These are phyloP conservation scores for Beris chalybata DNA, from an alignment of 2,888 invertebrate genomes.

Conservation along the genomic window DNA sequence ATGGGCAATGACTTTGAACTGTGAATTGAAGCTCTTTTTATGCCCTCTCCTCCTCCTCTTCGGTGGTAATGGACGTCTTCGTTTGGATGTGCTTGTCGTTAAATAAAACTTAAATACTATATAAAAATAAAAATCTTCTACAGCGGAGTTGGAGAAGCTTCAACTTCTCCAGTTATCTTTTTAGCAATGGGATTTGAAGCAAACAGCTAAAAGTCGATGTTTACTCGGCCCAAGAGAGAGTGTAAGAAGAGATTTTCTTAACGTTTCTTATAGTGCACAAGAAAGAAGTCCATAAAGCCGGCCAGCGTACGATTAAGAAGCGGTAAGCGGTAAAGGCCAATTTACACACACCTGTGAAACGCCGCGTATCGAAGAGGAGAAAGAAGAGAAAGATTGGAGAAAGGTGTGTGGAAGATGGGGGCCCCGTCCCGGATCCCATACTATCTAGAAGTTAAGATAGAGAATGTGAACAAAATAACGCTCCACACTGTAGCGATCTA, in stretches of 20 bases:
- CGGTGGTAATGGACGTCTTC: slow-evolving; percentile 12
- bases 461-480: background rate
- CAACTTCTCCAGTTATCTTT: slow-evolving; percentile 26
- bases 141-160: slow-evolving; percentile 23
- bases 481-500: no score
- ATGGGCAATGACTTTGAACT: slow-evolving; percentile 59
- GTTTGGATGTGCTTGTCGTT: slow-evolving; percentile 5
- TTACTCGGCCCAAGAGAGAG: no score
- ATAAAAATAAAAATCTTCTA: slow-evolving; percentile 24
- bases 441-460: background rate
- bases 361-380: background rate
- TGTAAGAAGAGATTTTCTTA: no score
- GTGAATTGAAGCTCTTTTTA: slow-evolving; percentile 56
- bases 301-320: no score
- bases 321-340: no score
- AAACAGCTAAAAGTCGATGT: background rate
- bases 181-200: background rate
- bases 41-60: slow-evolving; percentile 48
- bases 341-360: no score
- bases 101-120: slow-evolving; percentile 14
- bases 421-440: background rate
- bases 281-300: no score
- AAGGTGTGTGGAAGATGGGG: slow-evolving; percentile 9
- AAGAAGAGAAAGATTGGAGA: slow-evolving; percentile 9
- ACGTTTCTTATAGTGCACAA: no score